These are phyloP conservation scores for Eulemur rufifrons DNA, from an alignment of 2,113 vertebrate species.

Conservation along the genomic window DNA sequence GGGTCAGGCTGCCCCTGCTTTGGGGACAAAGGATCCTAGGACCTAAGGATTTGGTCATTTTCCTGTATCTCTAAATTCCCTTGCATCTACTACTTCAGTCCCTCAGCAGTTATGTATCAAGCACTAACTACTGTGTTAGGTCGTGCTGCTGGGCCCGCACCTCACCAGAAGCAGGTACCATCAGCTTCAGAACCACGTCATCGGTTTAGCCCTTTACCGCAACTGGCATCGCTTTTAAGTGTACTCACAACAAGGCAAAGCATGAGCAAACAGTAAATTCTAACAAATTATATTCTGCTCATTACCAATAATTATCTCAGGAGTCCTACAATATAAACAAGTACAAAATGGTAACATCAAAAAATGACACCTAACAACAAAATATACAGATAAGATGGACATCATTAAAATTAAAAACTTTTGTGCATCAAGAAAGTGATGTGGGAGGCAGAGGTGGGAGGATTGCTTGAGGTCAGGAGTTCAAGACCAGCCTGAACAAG, in stretches of 20 bases:
- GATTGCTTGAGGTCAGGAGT: too few species aligned
- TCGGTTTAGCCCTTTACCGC: not conserved
- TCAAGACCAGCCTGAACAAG: too few species aligned
- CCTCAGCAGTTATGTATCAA: not conserved
- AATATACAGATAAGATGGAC: not conserved
- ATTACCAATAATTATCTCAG: not conserved
- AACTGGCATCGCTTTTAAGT: not conserved
- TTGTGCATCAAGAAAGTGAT: not conserved
- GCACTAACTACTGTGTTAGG: not conserved
- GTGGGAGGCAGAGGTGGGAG: too few species aligned
- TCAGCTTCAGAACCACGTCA: not conserved
- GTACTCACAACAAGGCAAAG: not conserved
- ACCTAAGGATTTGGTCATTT: not conserved
- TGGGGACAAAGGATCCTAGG: not conserved
- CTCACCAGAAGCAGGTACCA: not conserved
- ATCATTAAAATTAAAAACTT: not conserved
- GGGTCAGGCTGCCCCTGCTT: not conserved
- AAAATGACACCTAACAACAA: not conserved
- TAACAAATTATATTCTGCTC: not conserved
- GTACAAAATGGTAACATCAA: not conserved
- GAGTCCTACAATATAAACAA: not conserved
- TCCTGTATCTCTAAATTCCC: not conserved
- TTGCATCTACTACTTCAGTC: not conserved
- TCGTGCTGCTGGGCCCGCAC: not conserved
- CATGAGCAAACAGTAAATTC: not conserved